Conservation (phyloP, 2,888 invertebrate species). For the Aspidiotus rigidus region DNA sequence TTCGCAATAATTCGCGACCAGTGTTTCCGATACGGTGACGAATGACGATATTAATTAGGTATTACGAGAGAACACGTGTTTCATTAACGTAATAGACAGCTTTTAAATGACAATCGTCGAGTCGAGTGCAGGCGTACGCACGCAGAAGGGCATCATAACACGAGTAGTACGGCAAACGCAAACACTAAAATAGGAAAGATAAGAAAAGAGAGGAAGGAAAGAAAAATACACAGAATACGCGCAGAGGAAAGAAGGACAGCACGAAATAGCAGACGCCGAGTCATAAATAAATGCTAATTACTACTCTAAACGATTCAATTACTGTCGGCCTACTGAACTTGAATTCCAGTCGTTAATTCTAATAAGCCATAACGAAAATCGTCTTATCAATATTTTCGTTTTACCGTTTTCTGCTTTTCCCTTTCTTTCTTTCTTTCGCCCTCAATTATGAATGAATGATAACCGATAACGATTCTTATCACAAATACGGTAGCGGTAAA, state of each 20-base stretch:
- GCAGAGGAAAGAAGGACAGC: background rate
- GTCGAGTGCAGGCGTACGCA: background rate
- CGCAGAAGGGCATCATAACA: background rate
- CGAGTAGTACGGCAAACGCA: background rate
- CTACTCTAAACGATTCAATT: slow-evolving; percentile 33
- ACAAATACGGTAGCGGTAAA: too few species aligned
- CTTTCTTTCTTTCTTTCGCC: background rate
- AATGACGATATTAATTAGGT: background rate
- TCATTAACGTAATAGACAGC: background rate
- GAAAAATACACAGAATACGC: background rate
- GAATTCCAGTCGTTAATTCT: slow-evolving; percentile 30
- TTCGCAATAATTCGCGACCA: too few species aligned
- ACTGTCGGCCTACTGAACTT: slow-evolving; percentile 32
- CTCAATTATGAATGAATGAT: too few species aligned
- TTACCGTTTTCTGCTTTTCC: background rate
- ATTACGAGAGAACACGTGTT: background rate
- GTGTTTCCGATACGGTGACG: background rate
- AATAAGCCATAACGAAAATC: slow-evolving; percentile 28
- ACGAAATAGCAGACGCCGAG: slow-evolving; percentile 1
- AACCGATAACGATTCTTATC: too few species aligned
- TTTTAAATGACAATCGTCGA: too few species aligned
- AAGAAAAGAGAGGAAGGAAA: slow-evolving; percentile 1
- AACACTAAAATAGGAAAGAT: slow-evolving; percentile 1
- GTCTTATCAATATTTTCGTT: background rate
- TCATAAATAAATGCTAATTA: slow-evolving; percentile 32